A percentile compares a stretch with the other conserved stretches of the same genome.
phyloP scores from a whole-genome alignment of 1,140 invertebrate species.

The Parapsyche elsis region DNA sequence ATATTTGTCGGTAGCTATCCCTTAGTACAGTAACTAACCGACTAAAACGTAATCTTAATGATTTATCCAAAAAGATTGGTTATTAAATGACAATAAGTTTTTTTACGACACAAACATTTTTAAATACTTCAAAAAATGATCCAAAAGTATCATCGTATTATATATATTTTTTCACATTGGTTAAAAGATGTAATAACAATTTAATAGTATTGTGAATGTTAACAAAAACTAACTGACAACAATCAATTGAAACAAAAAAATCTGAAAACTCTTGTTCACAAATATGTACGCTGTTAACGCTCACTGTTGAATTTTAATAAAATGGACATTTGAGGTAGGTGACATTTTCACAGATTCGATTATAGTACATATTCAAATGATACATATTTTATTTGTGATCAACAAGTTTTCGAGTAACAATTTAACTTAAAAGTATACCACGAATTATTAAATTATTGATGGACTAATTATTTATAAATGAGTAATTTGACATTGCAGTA shows the following conservation, averaged over 20 bases:
- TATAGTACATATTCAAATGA: background rate
- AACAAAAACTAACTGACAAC: background rate
- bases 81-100: too few relatives aligned
- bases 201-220: too few relatives aligned
- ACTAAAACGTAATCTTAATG: too few relatives aligned
- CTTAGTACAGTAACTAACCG: too few relatives aligned
- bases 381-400: background rate
- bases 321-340: constrained; percentile 12
- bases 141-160: too few relatives aligned
- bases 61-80: too few relatives aligned
- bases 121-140: too few relatives aligned
- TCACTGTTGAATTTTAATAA: background rate
- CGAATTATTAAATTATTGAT: background rate
- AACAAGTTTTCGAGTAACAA: constrained; percentile 4
- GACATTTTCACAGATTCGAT: background rate
- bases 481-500: constrained; percentile 38
- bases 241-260: too few relatives aligned
- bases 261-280: background rate
- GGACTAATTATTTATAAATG: background rate
- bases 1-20: too few relatives aligned
- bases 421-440: background rate
- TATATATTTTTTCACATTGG: too few relatives aligned
- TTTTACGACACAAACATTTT: too few relatives aligned
- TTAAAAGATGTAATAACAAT: too few relatives aligned
- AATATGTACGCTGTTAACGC: background rate